Evolutionary conservation across 2,113 vertebrate genomes (phyloP).

Genomic region (Ciconia stormi): DNA sequence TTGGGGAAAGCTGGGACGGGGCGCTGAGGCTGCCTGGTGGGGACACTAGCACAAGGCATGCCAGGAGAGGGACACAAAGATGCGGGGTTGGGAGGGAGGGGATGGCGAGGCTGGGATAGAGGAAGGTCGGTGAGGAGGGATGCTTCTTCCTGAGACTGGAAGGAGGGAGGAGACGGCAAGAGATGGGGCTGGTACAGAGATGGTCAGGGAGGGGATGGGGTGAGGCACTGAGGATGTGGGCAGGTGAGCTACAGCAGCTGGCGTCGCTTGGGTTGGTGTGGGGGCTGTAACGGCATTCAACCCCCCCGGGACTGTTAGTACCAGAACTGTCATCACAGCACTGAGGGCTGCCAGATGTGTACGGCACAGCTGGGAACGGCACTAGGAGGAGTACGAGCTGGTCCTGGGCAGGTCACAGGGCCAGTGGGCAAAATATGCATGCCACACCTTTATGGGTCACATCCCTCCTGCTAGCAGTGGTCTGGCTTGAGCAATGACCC

Average conservation of each 20-base stretch:
- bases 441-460: not conserved
- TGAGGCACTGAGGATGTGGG: not conserved
- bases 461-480: not conserved
- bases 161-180: not conserved
- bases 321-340: not conserved
- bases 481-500: not conserved
- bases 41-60: not conserved
- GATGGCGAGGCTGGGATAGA: not conserved
- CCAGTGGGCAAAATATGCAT: not conserved
- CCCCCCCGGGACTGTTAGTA: accelerated
- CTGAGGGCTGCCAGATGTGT: not conserved
- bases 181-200: accelerated
- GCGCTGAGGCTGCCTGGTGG: not conserved
- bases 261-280: not conserved
- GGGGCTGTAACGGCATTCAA: not conserved
- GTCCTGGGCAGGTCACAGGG: accelerated
- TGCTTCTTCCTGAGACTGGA: not conserved
- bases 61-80: accelerated
- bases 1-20: not conserved
- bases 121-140: not conserved
- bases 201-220: not conserved
- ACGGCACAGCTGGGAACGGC: accelerated
- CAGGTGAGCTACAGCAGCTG: not conserved
- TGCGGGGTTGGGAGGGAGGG: not conserved
- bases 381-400: accelerated